Evolutionary conservation across 2,888 invertebrate genomes (phyloP), one percentile per base, ranked within the genome.

Genomic region (Linyphia triangularis): DNA sequence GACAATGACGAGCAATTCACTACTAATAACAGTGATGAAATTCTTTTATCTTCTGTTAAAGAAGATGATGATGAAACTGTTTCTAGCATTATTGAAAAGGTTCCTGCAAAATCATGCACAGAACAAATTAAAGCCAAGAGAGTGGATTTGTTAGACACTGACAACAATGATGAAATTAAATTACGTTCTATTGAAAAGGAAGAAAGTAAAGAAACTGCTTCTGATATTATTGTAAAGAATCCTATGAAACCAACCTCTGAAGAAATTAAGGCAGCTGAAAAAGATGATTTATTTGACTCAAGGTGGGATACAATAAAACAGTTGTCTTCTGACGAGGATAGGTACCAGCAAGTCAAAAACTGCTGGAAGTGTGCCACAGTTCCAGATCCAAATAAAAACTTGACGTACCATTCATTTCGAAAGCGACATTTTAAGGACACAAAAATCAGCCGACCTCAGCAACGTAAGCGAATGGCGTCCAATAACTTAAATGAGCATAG

Each of bases 331-430:
- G 72, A 88, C 70, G 70, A 88, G 72, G 72, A 88, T 67, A 43
- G 83, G 10, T 88, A 88, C 24, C 37, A 59, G 51, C 63, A 77
- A 51, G 88, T 88, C 1, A 40, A 33, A 24, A 33, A 69, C 5
- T 72, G 77, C n/a, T 88, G 88, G 88, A 28, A 22, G 13, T 63
- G 77, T n/a, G 5, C 30, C 24, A 83, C 13, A 4, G 28, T 88
- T 24, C 88, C 83, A 6, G 59, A 88, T 88, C 88, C 88, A 0
- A 70, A 83, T 26, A 77, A 40, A 30, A 75, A 88, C 70, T 61
- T 88, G 13, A 88, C 88, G 1, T 77, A 57, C 65, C 78, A 83
- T 43, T 88, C 83, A 7, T 82, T 51, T 19, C 40, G 88, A 19
- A 82, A 77, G 26, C 22, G 26, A 16, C 26, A 40, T 33, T 37